Evolutionary conservation across 2,797 vertebrate species (phyloP).

Genomic region (Paramormyrops hopkinsi): DNA sequence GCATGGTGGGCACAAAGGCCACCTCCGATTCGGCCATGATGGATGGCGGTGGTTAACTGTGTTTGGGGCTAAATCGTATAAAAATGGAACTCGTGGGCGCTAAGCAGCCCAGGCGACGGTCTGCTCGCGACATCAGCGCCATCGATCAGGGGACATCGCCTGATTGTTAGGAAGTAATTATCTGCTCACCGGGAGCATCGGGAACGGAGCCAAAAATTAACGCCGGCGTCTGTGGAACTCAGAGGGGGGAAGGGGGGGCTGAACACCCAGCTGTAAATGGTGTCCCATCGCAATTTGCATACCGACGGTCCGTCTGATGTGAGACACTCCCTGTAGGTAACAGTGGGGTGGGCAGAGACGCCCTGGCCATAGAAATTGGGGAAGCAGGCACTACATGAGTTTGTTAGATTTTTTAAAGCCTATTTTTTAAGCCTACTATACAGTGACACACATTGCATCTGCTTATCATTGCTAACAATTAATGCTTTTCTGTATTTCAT

Average conservation of each 20-base stretch:
- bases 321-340: not conserved
- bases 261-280: not conserved
- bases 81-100: not conserved
- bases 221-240: not conserved
- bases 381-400: not conserved
- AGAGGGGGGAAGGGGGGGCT: not conserved
- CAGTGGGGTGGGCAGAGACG: not conserved
- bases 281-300: conserved; percentile 10
- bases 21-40: not conserved
- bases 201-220: not conserved
- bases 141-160: conserved; percentile 17
- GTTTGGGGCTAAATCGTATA: conserved; percentile 4
- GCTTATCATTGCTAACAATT: not conserved
- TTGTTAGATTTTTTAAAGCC: not conserved
- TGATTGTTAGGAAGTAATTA: conserved; percentile 17
- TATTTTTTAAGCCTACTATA: not conserved
- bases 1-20: not conserved
- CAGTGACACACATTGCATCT: not conserved
- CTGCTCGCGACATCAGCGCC: not conserved
- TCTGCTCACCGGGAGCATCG: not conserved
- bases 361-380: not conserved
- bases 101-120: not conserved
- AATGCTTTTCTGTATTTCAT: not conserved
- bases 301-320: not conserved
- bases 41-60: conserved; percentile 1